A percentile compares a stretch with the other conserved stretches of the same genome.
Evolutionary conservation across 2,113 vertebrate genomes (phyloP).

Genomic region (chimpanzee (Pan troglodytes)): NHGRI_mPanTro3-v2.1_pri NC_072403.2:171297501-171298000

Average conservation of each 20-base stretch:
- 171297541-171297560: not conserved
- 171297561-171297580: not conserved
- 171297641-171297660: too few relatives aligned
- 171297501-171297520: not conserved
- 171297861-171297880: not conserved
- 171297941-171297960: not conserved
- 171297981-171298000: not conserved
- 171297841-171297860: not conserved
- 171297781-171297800: accelerated
- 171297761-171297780: conserved; percentile 71
- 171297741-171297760: not conserved
- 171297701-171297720: not conserved
- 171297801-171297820: not conserved
- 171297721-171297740: not conserved
- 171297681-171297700: not conserved
- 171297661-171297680: not conserved
- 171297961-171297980: not conserved
- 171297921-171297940: not conserved
- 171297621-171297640: not conserved
- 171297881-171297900: not conserved
- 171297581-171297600: not conserved
- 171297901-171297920: not conserved
- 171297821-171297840: not conserved
- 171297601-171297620: not conserved
- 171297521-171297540: not conserved